Base-by-base conservation (phyloP, 2,888 invertebrate genomes). In the Tinea trinotella region DNA sequence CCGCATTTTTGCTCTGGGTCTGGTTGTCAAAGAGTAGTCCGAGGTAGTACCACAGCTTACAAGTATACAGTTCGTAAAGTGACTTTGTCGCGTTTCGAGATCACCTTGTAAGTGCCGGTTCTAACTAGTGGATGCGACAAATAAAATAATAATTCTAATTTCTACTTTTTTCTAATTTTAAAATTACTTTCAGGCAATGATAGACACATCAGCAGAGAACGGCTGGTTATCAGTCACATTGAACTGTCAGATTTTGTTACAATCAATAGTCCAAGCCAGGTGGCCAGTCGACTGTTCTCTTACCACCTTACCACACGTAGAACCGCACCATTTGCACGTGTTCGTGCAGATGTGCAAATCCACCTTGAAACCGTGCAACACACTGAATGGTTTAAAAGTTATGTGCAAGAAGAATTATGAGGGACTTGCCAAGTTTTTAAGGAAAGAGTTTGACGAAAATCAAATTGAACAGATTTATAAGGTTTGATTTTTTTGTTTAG, bases 251-350 rank as follows among this genome's bases (percentile, higher is more conserved):
- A 88, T 90, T 59, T 63, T 95, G 7, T 90, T 97, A 85, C 99
- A 99, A 80, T 93, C 95, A 89, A 87, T 97, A 10, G 89, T 98
- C 3, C 98, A 98, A 86, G 98, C 94, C 0, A 88, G 94, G 44
- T 97, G 97, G 95, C 87, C 92, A n/a, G 82, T 89, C 36, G 92
- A 93, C 63, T 89, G 91, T 0, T 90, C 92, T 7, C 83, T 97
- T 0, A 84, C 93, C 0, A 92, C 91, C 0, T 83, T 98, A 10
- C 97, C 97, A 0, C 88, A 92, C 64, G 76, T 96, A 0, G 92
- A 91, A 53, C 79, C 88, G 0, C 88, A 89, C 34, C 90, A 91
- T 64, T 70, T 92, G 0, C 82, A 88, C 58, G 70, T 88, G 54
- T 91, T 94, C 65, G 65, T 85, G 0, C 74, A 81, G 12, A 84